Evolutionary conservation across 2,797 vertebrate genomes (phyloP), one percentile per base, ranked within the genome.

Genomic region (Thalassophryne amazonica): DNA sequence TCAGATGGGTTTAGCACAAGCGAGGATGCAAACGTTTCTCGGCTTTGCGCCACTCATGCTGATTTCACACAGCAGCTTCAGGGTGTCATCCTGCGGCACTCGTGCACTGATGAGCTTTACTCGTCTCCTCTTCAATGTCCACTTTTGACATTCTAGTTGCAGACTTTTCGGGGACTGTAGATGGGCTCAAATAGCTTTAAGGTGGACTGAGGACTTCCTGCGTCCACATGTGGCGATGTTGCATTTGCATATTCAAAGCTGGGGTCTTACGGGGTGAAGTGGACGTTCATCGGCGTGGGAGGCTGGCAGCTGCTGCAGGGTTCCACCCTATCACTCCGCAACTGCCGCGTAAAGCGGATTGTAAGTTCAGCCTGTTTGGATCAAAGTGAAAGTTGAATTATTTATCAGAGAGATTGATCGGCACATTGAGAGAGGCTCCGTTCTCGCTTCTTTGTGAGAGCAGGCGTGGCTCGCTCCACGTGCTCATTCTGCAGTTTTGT

Each of bases 401-500:
- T 7, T 20, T 17, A 70, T 51, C 20, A 4, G 22, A 8, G 5
- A 5, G 15, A 46, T 51, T 1, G 4, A 42, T 45, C 1, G 1
- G 3, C 10, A 13, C 1, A 0, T 20, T 25, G 3, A 17, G 13
- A 46, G 25, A 54, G 36, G 4, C n/a, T n/a, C n/a, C n/a, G n/a
- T n/a, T n/a, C n/a, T n/a, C n/a, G n/a, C n/a, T n/a, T 51, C 45
- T 58, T 43, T 51, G 63, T 40, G 42, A 46, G 49, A 14, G 42
- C 35, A 6, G 22, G 11, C 33, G 22, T 1, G 15, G 2, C 34
- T 64, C 35, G n/a, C 33, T 48, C 19, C 41, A 39, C 0, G 20
- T 28, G 42, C 21, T 43, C 54, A 22, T 73, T 60, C 67, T 74
- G 77, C 79, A 77, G 62, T 36, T 62, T 47, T 71, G 59, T 37